A percentile compares a stretch with the other conserved stretches of the same genome.
These are phyloP conservation scores for Choreutis nemorana DNA, from an alignment of 2,888 invertebrate genomes.

Conservation along the genomic window DNA sequence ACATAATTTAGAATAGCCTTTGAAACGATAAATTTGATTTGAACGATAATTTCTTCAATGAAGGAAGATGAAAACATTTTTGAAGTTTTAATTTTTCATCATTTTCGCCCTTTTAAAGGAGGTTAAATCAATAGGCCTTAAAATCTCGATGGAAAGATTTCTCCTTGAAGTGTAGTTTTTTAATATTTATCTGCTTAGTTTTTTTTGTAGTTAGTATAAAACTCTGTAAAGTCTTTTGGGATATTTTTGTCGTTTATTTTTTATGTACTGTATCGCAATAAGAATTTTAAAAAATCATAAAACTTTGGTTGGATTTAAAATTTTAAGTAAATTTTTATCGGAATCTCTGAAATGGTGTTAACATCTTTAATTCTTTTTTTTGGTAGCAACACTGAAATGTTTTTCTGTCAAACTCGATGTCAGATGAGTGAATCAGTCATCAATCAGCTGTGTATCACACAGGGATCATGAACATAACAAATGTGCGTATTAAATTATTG, in stretches of 20 bases:
- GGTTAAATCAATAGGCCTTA: too few relatives aligned
- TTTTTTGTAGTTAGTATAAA: too few relatives aligned
- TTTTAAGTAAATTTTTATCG: conserved; percentile 9
- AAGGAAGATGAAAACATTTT: conserved; percentile 64
- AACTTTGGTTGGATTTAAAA: too few relatives aligned
- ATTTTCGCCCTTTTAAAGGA: conserved; percentile 14
- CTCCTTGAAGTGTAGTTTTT: too few relatives aligned
- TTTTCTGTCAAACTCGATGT: conserved; percentile 57
- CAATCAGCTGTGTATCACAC: conserved; percentile 65
- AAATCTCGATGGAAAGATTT: too few relatives aligned
- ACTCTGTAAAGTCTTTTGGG: too few relatives aligned
- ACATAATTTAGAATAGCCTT: conserved; percentile 61
- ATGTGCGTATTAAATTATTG: conserved; percentile 61
- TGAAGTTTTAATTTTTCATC: conserved; percentile 39
- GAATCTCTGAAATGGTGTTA: conserved; percentile 12
- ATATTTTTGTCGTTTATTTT: too few relatives aligned
- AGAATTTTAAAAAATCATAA: too few relatives aligned
- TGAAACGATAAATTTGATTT: conserved; percentile 53
- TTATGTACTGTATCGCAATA: too few relatives aligned
- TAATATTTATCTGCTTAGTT: too few relatives aligned
- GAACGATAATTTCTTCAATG: conserved; percentile 51
- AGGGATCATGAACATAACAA: conserved; percentile 54
- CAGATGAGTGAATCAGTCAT: conserved; percentile 30
- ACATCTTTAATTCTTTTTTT: conserved; percentile 10
- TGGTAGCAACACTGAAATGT: conserved; percentile 31